A percentile compares a stretch with the other conserved stretches of the same genome.
phyloP scores from a whole-genome alignment of 1,140 invertebrate species.

The Rhagoletis pomonella region DNA sequence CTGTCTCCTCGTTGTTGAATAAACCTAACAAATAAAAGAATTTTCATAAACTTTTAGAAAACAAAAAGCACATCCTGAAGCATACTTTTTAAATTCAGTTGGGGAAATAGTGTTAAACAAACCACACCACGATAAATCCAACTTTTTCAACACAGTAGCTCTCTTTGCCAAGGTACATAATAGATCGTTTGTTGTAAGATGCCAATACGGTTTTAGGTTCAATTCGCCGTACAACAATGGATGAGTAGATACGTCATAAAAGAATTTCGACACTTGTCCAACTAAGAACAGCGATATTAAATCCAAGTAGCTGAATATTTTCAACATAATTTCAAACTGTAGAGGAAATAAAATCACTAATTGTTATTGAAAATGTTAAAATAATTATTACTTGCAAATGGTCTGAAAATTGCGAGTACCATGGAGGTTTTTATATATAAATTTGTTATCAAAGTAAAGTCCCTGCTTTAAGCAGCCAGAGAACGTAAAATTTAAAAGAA shows the following conservation, averaged over 20 bases:
- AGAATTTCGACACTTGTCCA: constrained; percentile 84
- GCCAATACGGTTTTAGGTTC: constrained; percentile 85
- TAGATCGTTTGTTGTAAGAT: constrained; percentile 77
- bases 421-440: too few relatives aligned
- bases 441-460: neutral
- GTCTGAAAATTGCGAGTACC: too few relatives aligned
- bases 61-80: constrained; percentile 1
- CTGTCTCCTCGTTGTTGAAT: constrained; percentile 79
- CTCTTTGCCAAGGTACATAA: constrained; percentile 72
- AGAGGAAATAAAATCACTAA: constrained; percentile 56
- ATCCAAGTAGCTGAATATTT: constrained; percentile 81
- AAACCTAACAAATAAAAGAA: constrained; percentile 77
- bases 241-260: constrained; percentile 85
- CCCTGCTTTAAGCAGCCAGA: too few relatives aligned
- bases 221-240: constrained; percentile 85
- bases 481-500: neutral
- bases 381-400: too few relatives aligned
- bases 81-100: constrained; percentile 71
- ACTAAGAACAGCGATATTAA: constrained; percentile 84
- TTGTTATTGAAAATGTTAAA: neutral
- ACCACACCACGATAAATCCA: constrained; percentile 94
- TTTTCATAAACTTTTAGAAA: neutral
- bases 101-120: constrained; percentile 77
- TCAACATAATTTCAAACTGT: constrained; percentile 76
- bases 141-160: constrained; percentile 82